Conservation (phyloP, 2,113 vertebrate species). For the Actenoides lindsayi region DNA sequence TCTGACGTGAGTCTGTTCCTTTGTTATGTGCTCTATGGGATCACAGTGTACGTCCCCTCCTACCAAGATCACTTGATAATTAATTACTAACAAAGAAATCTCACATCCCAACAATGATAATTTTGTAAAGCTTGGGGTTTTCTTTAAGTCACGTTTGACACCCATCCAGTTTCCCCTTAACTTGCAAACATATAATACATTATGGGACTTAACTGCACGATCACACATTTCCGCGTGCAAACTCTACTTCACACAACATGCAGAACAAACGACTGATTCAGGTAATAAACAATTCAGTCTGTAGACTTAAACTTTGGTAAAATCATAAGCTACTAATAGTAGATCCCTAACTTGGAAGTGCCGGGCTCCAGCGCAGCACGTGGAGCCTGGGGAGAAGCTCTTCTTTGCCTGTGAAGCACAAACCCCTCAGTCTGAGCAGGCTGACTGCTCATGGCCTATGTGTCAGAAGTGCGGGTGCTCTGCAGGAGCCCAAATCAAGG, state of each 20-base stretch:
- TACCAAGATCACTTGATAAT: background rate
- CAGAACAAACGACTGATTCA: background rate
- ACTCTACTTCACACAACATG: background rate
- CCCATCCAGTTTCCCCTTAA: background rate
- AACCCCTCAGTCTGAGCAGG: background rate
- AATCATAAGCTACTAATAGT: background rate
- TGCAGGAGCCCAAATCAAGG: background rate
- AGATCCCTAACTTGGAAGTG: background rate
- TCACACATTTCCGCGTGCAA: background rate
- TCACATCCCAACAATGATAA: background rate
- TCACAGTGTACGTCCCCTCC: background rate
- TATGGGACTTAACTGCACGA: background rate
- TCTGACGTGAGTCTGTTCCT: conserved; percentile 86
- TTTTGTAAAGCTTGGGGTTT: background rate
- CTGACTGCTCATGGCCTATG: background rate
- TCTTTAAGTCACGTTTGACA: background rate
- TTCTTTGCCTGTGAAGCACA: background rate
- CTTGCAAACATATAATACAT: background rate
- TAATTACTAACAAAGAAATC: background rate
- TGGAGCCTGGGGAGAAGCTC: background rate
- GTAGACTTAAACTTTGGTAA: background rate
- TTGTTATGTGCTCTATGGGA: background rate
- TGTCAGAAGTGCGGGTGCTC: background rate
- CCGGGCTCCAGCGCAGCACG: background rate
- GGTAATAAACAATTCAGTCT: no score